These are phyloP conservation scores for Drosophila engyochracea DNA, from an alignment of 2,888 invertebrate species.

Conservation along the genomic window DNA sequence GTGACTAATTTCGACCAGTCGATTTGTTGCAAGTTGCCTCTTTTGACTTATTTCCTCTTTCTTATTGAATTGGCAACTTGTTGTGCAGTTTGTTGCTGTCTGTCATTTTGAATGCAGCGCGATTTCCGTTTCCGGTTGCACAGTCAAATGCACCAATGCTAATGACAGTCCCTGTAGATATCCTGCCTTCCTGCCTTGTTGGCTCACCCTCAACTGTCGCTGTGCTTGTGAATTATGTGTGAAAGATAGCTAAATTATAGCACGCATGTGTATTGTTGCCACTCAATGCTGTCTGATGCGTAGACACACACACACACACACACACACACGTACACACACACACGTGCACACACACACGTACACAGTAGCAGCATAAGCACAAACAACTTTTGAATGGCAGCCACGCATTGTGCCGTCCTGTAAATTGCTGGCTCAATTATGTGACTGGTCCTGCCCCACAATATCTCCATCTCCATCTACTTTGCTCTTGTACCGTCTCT, in stretches of 20 bases:
- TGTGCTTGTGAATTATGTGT: constrained; percentile 68
- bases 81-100: constrained; percentile 45
- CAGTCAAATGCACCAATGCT: constrained; percentile 51
- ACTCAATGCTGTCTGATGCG: constrained; percentile 51
- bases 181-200: background rate
- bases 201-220: constrained; percentile 1
- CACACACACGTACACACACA: constrained; percentile 6
- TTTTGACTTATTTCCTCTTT: constrained; percentile 37
- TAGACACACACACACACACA: background rate
- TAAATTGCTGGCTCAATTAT: constrained; percentile 69
- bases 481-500: background rate
- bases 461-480: background rate
- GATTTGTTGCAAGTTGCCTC: constrained; percentile 24
- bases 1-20: background rate
- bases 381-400: constrained; percentile 60
- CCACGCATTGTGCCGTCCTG: constrained; percentile 55
- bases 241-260: constrained; percentile 76
- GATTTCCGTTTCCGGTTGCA: constrained; percentile 66
- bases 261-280: constrained; percentile 68
- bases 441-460: constrained; percentile 38
- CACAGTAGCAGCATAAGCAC: constrained; percentile 38
- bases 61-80: constrained; percentile 51
- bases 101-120: constrained; percentile 67
- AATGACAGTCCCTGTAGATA: constrained; percentile 36
- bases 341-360: constrained; percentile 6